Base-by-base conservation (phyloP, 92 coral and sea anemone species). In the Umimayanthus chanpuru region DNA sequence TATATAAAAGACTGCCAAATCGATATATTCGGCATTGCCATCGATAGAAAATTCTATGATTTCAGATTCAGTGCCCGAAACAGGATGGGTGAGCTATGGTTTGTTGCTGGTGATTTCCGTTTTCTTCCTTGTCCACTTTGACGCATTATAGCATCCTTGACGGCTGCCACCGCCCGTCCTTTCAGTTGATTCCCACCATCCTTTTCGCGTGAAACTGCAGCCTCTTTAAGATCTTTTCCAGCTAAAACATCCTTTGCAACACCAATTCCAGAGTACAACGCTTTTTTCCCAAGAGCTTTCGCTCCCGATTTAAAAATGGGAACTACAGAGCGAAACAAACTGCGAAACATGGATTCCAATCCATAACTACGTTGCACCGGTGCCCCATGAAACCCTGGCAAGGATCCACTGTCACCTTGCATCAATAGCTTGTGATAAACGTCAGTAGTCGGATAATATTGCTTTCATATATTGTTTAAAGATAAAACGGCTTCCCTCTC, bases 331-430 rank as follows among this genome's bases (percentile, higher is more conserved):
- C 91, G 89, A 58, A 88, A 85, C 20, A 91, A 64, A 21, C 89
- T 74, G 26, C 68, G 39, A 38, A 91, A 91, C 49, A 88, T 74
- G 78, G 81, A 88, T 2, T 88, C 94, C 68, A 91, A 76, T 9
- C 93, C 93, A 55, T 86, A 89, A 9, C 93, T 88, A 15, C 89
- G 80, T 50, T 91, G 91, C 58, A 85, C 56, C 6, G 73, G 83
- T 9, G 55, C 14, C 88, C 89, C 87, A 5, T 73, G 53, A 30
- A 91, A 91, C 49, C 29, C 77, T 0, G 91, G 86, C 26, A 89
- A 67, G 21, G 76, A 80, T 36, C 82, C 84, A 73, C 85, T 86
- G 10, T 41, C 64, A 55, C 41, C 30, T 8, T 78, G 82, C n/a
- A 75, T 88, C 21, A 75, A 86, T 0, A 88, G n/a, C 28, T 79